A percentile compares a stretch with the other conserved stretches of the same genome.
phyloP scores from a whole-genome alignment of 2,113 vertebrate genomes.

The Macquaria australasica region DNA sequence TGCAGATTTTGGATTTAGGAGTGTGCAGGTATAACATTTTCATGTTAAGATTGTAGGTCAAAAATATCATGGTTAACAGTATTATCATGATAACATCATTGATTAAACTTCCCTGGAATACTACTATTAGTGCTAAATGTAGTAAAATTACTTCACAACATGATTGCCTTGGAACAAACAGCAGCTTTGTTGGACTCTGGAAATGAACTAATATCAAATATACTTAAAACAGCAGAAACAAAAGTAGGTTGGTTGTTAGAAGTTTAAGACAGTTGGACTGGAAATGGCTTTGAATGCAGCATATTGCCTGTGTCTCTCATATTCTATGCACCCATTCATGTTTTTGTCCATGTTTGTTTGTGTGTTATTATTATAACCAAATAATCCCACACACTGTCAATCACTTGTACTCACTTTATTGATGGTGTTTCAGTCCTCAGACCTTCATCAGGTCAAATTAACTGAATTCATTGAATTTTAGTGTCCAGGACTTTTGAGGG shows the following conservation, averaged over 20 bases:
- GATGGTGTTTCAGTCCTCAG: too few species aligned
- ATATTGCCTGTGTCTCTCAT: background rate
- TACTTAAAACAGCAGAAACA: background rate
- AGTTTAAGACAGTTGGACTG: too few species aligned
- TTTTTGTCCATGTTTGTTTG: too few species aligned
- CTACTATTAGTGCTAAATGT: background rate
- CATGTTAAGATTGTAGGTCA: background rate
- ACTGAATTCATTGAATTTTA: background rate
- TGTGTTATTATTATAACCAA: too few species aligned
- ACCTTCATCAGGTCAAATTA: too few species aligned
- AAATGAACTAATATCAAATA: background rate
- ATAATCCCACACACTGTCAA: too few species aligned
- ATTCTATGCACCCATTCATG: too few species aligned
- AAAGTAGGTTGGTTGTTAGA: too few species aligned
- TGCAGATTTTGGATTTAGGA: background rate
- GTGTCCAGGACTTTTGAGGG: background rate
- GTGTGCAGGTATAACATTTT: background rate
- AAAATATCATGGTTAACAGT: background rate
- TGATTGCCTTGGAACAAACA: background rate
- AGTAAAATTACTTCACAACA: background rate
- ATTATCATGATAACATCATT: background rate
- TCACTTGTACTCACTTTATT: too few species aligned
- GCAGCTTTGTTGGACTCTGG: background rate
- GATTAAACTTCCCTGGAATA: background rate
- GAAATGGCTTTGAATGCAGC: background rate